Evolutionary conservation across 37 sponge, comb jelly and placozoan species (phyloP).

Genomic region (Lycopodina hypogea): DNA sequence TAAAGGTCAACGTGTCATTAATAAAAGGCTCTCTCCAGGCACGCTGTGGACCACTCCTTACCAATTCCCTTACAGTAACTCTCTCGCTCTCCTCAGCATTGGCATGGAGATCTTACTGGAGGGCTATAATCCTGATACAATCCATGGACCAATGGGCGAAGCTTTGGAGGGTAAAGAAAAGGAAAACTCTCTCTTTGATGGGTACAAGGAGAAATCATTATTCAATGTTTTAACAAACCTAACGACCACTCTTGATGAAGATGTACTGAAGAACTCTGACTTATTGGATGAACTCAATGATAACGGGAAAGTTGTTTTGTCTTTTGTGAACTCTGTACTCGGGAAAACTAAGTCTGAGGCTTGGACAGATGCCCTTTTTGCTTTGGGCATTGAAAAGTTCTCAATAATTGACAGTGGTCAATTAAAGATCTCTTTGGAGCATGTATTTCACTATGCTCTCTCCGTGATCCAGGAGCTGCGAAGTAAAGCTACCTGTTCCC

Average conservation of each 20-base stretch:
- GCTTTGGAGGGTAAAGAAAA: constrained; percentile 17
- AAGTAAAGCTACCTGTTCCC: neutral
- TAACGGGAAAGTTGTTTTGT: constrained; percentile 12
- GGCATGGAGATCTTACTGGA: constrained; percentile 49
- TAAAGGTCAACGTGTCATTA: constrained; percentile 11
- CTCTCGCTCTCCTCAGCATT: constrained; percentile 18
- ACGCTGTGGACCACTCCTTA: constrained; percentile 2
- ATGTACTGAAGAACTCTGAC: neutral
- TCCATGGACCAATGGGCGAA: constrained; percentile 16
- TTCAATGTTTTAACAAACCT: constrained; percentile 23
- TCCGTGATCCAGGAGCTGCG: constrained; percentile 15
- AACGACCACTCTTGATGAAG: neutral
- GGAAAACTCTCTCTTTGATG: neutral
- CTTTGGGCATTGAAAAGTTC: constrained; percentile 22
- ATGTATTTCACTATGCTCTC: constrained; percentile 15
- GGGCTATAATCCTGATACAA: constrained; percentile 12
- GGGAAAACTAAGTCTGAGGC: constrained; percentile 31
- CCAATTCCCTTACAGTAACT: constrained; percentile 24
- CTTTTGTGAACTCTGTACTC: constrained; percentile 23
- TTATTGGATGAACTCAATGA: constrained; percentile 5
- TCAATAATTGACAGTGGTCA: neutral
- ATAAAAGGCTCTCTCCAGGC: neutral
- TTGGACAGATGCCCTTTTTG: constrained; percentile 55
- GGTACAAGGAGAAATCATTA: constrained; percentile 3
- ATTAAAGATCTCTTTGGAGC: constrained; percentile 4